Base-by-base conservation (phyloP, 2,797 vertebrate genomes). In the Acipenser oxyrinchus region DNA sequence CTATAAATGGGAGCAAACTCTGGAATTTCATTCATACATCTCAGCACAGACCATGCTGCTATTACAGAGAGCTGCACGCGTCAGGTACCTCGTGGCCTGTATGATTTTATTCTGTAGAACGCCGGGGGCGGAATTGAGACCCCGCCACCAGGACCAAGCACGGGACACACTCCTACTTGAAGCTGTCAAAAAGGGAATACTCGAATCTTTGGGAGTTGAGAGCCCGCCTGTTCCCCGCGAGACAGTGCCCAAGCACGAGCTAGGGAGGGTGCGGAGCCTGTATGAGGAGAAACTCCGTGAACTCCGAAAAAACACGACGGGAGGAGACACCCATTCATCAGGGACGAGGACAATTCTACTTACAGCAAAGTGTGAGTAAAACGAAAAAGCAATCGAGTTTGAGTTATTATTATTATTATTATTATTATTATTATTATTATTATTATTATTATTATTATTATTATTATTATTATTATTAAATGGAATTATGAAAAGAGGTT, bases 141-240 rank as follows among this genome's bases (percentile, higher is more conserved):
- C 84, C 10, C 76, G 50, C 6, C 0, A 1, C 6, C 0, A 1
- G 10, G 69, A 81, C 66, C 75, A 61, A 0, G n/a, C 48, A 49
- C 70, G 70, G 66, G 73, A 62, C 68, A 52, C 52, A 18, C 53
- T 78, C 51, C 77, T 88, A 53, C 73, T 93, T 64, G 89, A 93
- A 72, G 83, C 82, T 0, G 58, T 93, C 65, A 93, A 95, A 71
- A 80, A 71, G 1, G 82, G 74, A 60, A 89, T 95, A 78, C 85
- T 94, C 64, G 83, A 79, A 48, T 82, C 82, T 0, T 0, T 91
- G 57, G 88, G 84, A 4, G 69, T 89, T 77, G 62, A 86, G 0
- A 69, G 61, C 3, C 85, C 87, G 1, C 77, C 70, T 0, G 2
- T 59, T 48, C 73, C 7, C 0, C 66, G 61, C 0, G 69, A 1